Conservation (phyloP, 2,888 invertebrate species). For the Parnassius smintheus region DNA sequence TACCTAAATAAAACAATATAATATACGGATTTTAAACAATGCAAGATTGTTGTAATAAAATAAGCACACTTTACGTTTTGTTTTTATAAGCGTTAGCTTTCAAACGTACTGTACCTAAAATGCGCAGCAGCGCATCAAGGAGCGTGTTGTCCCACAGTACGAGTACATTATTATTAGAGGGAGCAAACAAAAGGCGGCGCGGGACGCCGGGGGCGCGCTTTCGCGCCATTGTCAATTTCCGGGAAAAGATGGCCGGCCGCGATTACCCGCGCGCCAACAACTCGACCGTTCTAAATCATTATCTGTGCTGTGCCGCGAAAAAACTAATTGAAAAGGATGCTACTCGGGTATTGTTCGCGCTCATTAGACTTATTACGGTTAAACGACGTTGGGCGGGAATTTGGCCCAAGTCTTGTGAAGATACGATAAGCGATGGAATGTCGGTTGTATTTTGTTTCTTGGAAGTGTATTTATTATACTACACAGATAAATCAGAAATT, state of each 20-base stretch:
- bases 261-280: constrained; percentile 44
- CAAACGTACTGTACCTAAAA: neutral
- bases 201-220: constrained; percentile 51
- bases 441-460: constrained; percentile 19
- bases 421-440: constrained; percentile 22
- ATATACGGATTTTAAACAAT: no score
- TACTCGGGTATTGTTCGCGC: constrained; percentile 55
- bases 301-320: constrained; percentile 58
- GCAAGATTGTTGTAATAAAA: no score
- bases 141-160: constrained; percentile 25
- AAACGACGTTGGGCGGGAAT: constrained; percentile 16
- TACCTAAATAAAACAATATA: no score
- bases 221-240: constrained; percentile 66
- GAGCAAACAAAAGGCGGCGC: constrained; percentile 36
- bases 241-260: constrained; percentile 53
- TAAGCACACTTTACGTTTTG: no score
- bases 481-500: neutral
- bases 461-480: constrained; percentile 7
- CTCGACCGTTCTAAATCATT: constrained; percentile 61
- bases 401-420: constrained; percentile 38
- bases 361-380: constrained; percentile 42
- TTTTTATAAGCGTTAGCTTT: no score
- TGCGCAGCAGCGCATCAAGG: constrained; percentile 7
- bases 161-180: constrained; percentile 33
- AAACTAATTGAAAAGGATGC: constrained; percentile 73